Percentiles rank a stretch among this genome's conserved stretches.
Evolutionary conservation across 2,797 vertebrate species (phyloP).

Genomic region (Pantherophis alleghaniensis): DNA sequence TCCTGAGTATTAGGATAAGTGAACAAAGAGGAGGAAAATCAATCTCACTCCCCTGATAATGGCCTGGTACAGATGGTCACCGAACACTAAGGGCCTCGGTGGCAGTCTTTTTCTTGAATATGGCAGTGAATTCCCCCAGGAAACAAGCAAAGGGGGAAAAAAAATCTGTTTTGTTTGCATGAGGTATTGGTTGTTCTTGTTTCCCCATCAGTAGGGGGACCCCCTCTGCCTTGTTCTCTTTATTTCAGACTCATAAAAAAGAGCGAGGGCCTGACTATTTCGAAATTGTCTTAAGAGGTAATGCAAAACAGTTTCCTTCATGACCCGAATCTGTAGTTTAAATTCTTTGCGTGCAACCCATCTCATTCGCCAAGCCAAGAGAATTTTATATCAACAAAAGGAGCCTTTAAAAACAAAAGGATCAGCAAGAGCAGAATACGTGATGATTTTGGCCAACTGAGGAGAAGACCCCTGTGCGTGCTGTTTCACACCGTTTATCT

Average conservation of each 20-base stretch:
- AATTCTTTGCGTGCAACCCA: not conserved
- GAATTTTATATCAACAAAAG: not conserved
- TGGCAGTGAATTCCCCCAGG: conserved; percentile 34
- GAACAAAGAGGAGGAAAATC: conserved; percentile 66
- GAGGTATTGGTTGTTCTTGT: conserved; percentile 30
- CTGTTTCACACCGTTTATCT: not conserved
- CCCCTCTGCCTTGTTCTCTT: not conserved
- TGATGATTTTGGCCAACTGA: not conserved
- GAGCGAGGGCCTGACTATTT: not conserved
- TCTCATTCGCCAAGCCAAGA: not conserved
- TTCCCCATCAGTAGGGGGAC: not conserved
- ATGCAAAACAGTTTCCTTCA: not conserved
- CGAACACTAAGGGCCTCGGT: conserved; percentile 45
- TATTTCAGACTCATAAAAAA: not conserved
- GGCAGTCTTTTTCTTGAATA: conserved; percentile 47
- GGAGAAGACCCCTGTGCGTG: not conserved
- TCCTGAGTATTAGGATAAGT: conserved; percentile 61
- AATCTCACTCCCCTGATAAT: conserved; percentile 64
- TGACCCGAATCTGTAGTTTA: not conserved
- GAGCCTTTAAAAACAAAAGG: not conserved
- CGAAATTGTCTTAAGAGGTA: not conserved
- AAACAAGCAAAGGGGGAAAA: conserved; percentile 31
- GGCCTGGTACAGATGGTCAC: conserved; percentile 65
- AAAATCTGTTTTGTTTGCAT: not conserved
- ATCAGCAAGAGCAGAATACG: not conserved